phyloP scores from a whole-genome alignment of 35 echinoderm and acorn worm species.

The Diadema setosum region DNA sequence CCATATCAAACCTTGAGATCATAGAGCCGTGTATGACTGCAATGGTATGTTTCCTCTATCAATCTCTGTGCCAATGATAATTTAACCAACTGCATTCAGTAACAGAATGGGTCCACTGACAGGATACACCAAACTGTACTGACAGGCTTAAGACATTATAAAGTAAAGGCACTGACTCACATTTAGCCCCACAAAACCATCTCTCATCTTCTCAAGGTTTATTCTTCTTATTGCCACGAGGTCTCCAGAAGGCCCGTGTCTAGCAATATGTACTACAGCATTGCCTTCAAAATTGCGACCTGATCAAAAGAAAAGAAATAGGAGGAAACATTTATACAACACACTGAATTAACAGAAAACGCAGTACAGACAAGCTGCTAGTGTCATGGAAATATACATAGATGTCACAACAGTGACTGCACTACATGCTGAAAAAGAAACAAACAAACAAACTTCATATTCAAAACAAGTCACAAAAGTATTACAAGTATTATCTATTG shows the following conservation, averaged over 20 bases:
- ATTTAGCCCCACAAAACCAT: conserved; percentile 37
- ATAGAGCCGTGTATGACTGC: too few relatives aligned
- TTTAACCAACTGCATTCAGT: too few relatives aligned
- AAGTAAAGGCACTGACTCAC: too few relatives aligned
- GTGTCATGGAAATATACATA: background rate
- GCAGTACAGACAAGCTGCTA: background rate
- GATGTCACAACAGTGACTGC: background rate
- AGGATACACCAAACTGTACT: too few relatives aligned
- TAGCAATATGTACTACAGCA: conserved; percentile 48
- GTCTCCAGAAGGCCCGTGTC: conserved; percentile 21
- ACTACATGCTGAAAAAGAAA: background rate
- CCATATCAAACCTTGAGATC: too few relatives aligned
- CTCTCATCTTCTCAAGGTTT: conserved; percentile 43
- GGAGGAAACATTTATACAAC: background rate
- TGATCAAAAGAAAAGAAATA: background rate
- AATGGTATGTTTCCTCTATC: too few relatives aligned
- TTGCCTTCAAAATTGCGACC: conserved; percentile 48
- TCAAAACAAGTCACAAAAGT: background rate
- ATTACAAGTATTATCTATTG: background rate
- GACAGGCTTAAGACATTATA: too few relatives aligned
- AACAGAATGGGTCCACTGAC: too few relatives aligned
- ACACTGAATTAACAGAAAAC: background rate
- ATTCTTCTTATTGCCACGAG: conserved; percentile 49
- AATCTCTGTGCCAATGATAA: too few relatives aligned
- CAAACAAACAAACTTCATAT: background rate